Percentiles rank a stretch among this genome's conserved stretches.
phyloP scores from a whole-genome alignment of 1,140 invertebrate genomes.

The Cyclina sinensis region DNA sequence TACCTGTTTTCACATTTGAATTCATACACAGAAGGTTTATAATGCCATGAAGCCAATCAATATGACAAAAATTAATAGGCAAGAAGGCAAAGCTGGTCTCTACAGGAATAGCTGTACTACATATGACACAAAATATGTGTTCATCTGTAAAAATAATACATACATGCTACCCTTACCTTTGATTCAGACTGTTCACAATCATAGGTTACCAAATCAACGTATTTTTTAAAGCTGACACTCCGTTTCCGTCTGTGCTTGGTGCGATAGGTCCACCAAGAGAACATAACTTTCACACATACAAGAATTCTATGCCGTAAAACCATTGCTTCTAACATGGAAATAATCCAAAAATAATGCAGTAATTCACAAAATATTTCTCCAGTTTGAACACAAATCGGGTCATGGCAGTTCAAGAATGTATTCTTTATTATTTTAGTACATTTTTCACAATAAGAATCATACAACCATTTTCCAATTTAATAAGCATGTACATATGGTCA shows the following conservation, averaged over 20 bases:
- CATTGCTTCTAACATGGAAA: slow-evolving; percentile 41
- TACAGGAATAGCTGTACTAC: no score
- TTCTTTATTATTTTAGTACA: neutral
- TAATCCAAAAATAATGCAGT: neutral
- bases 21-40: no score
- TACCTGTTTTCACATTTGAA: no score
- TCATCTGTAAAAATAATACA: no score
- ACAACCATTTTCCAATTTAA: no score
- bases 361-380: slow-evolving; percentile 15
- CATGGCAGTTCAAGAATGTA: neutral
- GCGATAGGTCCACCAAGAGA: slow-evolving; percentile 63
- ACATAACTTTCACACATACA: slow-evolving; percentile 67
- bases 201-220: slow-evolving; percentile 81
- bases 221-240: slow-evolving; percentile 82
- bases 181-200: slow-evolving; percentile 72
- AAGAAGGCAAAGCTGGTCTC: no score
- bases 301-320: slow-evolving; percentile 44
- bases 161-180: slow-evolving; percentile 48
- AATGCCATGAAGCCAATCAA: no score
- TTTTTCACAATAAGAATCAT: slow-evolving; percentile 8
- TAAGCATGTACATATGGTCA: no score
- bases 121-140: no score
- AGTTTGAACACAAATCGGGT: slow-evolving; percentile 6
- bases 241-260: slow-evolving; percentile 68
- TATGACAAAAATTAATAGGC: no score